These are phyloP conservation scores for Irena cyanogastra DNA, from an alignment of 2,113 vertebrate genomes.

Conservation along the genomic window DNA sequence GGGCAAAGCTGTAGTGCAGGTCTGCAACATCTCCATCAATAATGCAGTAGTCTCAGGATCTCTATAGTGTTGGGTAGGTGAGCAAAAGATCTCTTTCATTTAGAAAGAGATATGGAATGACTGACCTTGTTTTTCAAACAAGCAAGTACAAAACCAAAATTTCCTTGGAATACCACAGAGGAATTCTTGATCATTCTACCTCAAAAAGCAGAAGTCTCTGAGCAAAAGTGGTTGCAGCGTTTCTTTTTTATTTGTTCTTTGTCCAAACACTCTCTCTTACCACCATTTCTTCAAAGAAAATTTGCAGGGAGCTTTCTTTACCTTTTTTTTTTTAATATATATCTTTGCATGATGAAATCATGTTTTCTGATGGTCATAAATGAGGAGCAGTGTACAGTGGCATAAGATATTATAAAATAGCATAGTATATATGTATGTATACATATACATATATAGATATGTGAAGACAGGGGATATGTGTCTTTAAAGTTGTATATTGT, in stretches of 20 bases:
- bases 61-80: not conserved
- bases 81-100: not conserved
- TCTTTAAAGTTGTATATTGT: not conserved
- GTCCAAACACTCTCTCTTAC: not conserved
- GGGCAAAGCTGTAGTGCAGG: not conserved
- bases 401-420: not conserved
- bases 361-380: not conserved
- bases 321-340: not conserved
- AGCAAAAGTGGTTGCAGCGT: not conserved
- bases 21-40: not conserved
- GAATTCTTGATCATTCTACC: not conserved
- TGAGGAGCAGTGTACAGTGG: not conserved
- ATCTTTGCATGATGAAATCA: not conserved
- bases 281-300: not conserved
- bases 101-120: not conserved
- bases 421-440: not conserved
- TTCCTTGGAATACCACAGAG: not conserved
- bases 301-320: not conserved
- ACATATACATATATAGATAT: not conserved
- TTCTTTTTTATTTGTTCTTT: not conserved
- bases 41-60: not conserved
- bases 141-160: not conserved
- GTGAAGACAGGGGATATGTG: not conserved
- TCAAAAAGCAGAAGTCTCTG: not conserved
- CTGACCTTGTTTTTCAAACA: not conserved